Evolutionary conservation across 2,797 vertebrate genomes (phyloP).

Genomic region (Lophotriccus pileatus): DNA sequence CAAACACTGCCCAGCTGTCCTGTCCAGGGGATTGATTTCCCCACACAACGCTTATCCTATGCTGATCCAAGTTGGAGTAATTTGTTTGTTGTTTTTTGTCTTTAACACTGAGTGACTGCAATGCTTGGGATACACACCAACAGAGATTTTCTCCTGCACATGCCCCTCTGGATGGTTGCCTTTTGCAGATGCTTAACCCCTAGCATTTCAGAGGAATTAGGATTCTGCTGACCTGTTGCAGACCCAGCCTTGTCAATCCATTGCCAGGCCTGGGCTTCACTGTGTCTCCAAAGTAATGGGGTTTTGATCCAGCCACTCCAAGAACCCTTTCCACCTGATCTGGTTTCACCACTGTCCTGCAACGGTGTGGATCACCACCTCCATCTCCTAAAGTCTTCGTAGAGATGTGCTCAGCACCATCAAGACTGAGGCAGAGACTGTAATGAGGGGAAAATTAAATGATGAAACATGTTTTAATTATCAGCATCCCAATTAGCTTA

Average conservation of each 20-base stretch:
- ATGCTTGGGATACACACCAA: not conserved
- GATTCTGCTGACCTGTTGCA: not conserved
- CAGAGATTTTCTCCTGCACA: not conserved
- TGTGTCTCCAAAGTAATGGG: not conserved
- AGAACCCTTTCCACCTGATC: not conserved
- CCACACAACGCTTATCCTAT: fast-evolving
- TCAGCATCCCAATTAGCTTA: not conserved
- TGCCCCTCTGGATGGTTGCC: not conserved
- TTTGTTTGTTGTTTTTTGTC: not conserved
- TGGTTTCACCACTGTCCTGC: not conserved
- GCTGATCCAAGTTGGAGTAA: not conserved
- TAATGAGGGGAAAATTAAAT: slow-evolving; percentile 22
- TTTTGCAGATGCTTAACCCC: not conserved
- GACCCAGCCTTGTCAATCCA: not conserved
- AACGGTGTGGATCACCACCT: not conserved
- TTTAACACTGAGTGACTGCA: not conserved
- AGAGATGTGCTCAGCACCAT: not conserved
- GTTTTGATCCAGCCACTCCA: not conserved
- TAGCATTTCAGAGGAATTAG: not conserved
- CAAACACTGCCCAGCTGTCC: not conserved
- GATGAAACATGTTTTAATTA: slow-evolving; percentile 18
- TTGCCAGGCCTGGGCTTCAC: not conserved
- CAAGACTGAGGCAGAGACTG: not conserved
- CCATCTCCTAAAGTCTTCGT: not conserved
- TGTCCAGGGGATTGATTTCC: not conserved